A percentile compares a stretch with the other conserved stretches of the same genome.
Evolutionary conservation across 2,797 vertebrate species (phyloP).

Genomic region (Chelidonichthys spinosus): DNA sequence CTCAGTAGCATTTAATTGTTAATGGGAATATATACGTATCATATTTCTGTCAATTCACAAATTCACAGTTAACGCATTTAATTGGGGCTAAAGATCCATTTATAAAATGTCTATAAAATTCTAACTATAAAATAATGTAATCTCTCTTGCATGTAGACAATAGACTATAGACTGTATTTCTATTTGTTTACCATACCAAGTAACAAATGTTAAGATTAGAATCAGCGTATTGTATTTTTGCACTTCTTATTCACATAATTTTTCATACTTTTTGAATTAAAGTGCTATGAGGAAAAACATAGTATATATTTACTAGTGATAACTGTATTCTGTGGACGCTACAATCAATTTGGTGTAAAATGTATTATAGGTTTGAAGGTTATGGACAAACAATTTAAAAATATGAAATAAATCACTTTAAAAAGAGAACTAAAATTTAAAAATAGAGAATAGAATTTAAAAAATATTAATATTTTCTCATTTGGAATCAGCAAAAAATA

Average conservation of each 20-base stretch:
- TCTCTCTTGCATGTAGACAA: neutral
- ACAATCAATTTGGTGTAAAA: neutral
- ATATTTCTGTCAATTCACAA: neutral
- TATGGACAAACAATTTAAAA: neutral
- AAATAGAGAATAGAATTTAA: neutral
- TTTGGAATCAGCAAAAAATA: neutral
- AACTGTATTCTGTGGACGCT: neutral
- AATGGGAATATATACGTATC: neutral
- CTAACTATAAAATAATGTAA: neutral
- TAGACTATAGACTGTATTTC: neutral
- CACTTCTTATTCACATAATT: neutral
- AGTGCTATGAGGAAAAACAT: neutral
- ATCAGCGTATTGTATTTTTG: constrained; percentile 5
- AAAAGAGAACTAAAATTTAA: neutral
- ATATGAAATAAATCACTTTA: constrained; percentile 3
- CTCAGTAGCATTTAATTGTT: neutral
- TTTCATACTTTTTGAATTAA: neutral
- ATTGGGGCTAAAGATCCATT: neutral
- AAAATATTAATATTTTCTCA: neutral
- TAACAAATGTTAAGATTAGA: constrained; percentile 1
- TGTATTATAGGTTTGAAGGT: constrained; percentile 5
- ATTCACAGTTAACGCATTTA: neutral
- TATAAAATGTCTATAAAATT: neutral
- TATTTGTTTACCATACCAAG: neutral
- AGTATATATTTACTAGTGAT: neutral